phyloP scores from a whole-genome alignment of 2,888 invertebrate species.

The Nomada ruficornis region DNA sequence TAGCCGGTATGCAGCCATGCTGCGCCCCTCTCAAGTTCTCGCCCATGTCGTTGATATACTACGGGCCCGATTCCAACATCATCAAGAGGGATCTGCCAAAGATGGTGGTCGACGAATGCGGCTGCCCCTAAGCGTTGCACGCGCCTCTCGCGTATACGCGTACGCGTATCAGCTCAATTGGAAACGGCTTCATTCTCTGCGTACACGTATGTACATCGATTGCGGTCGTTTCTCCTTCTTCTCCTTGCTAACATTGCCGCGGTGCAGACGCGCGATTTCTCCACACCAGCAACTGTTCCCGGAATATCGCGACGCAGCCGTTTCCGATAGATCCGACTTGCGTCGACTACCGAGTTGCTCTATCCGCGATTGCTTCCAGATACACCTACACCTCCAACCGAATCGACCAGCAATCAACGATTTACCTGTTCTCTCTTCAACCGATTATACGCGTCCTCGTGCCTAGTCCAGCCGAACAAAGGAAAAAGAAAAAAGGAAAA shows the following conservation, averaged over 20 bases:
- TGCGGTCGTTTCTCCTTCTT: too few species aligned
- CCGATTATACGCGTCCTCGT: too few species aligned
- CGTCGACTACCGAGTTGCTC: neutral
- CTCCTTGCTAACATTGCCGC: too few species aligned
- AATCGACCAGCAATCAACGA: neutral
- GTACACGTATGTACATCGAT: too few species aligned
- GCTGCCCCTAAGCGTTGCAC: constrained; percentile 89
- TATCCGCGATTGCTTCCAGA: too few species aligned
- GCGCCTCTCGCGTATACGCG: neutral
- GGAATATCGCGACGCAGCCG: neutral
- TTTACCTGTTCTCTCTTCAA: constrained; percentile 22
- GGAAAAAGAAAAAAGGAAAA: too few species aligned
- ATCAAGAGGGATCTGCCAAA: constrained; percentile 97
- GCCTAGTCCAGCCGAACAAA: too few species aligned
- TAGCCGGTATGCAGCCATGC: constrained; percentile 94
- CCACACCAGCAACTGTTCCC: too few species aligned
- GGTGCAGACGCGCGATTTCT: too few species aligned
- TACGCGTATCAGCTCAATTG: neutral
- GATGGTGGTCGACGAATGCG: constrained; percentile 98
- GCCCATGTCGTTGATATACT: constrained; percentile 96
- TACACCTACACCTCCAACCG: too few species aligned
- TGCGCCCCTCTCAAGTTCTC: constrained; percentile 97
- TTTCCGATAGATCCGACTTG: constrained; percentile 29
- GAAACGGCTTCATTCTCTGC: neutral
- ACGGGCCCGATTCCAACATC: constrained; percentile 94